Base-by-base conservation (phyloP, 2,888 invertebrate species). In the Drosophila anceps region DNA sequence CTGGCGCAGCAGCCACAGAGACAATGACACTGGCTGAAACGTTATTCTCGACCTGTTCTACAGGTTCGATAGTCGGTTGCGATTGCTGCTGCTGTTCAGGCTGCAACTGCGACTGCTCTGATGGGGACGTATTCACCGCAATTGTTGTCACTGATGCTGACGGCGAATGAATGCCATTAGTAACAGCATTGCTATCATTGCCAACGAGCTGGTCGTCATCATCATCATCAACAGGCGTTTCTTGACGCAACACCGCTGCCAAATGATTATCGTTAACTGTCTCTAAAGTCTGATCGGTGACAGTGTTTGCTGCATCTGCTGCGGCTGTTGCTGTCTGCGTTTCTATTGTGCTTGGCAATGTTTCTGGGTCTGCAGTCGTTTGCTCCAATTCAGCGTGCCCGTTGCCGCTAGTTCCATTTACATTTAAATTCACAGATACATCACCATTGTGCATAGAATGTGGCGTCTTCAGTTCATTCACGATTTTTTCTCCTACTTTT, bases 401-500 rank as follows among this genome's bases (percentile, higher is more conserved):
- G 55, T 59, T 80, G 60, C 58, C 78, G 65, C 76, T 80, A 70
- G 77, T 63, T 76, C 86, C 91, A 83, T 90, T 90, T 75, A 66
- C 74, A 88, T 83, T 76, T 61, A 79, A 76, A 83, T 84, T 73
- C 59, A 84, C 68, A 46, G 79, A 74, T 55, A 76, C 79, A 39
- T 72, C 80, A 58, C 81, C 81, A 70, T 82, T 89, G 71, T 90
- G 90, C 68, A 65, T 77, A 8, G 75, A 65, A 67, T 84, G 88
- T 39, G 88, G 72, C 15, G 80, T 73, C 65, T 88, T 90, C 2
- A 92, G 74, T 73, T 95, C 94, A 50, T 94, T 94, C 84, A 94
- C 94, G n/a, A 96, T 92, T 92, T 96, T 96, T 59, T 94, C 94
- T 4, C 95, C 95, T 89, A 97, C 96, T 65, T 94, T 95, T 1